Evolutionary conservation across 2,797 vertebrate genomes (phyloP), one percentile per base, ranked within the genome.

Genomic region (Anguilla anguilla): DNA sequence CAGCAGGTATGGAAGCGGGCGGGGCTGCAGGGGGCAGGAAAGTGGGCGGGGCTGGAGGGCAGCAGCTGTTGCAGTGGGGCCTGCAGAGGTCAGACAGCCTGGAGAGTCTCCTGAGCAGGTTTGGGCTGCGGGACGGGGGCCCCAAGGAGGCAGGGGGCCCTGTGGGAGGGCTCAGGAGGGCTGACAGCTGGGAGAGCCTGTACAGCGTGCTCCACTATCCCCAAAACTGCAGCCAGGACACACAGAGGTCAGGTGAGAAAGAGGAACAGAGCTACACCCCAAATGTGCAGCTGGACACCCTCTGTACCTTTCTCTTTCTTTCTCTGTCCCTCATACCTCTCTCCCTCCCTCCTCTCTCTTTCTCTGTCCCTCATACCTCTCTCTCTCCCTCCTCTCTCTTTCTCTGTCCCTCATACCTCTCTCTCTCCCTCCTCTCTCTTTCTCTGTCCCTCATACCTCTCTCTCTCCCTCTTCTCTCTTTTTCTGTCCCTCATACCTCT

Each of bases 261-360:
- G 91, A 96, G 93, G 91, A 98, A 98, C 92, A 96, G 97, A 64
- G 94, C 92, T 90, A 92, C 95, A 82, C 94, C 96, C 86, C 94
- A 96, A 89, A 93, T 94, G 91, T 57, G 55, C 15, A 15, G 55
- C 7, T 35, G 35, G 35, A 35, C 35, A 35, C 35, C 35, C 49
- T 51, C 49, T 51, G 4, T 51, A 51, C 49, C 49, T 9, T 9
- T 51, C 49, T 5, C 49, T 51, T 0, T 51, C 49, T 51, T 9
- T 51, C 49, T 51, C 49, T 51, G 3, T 51, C 49, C 31, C 31
- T 31, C 31, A 31, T 51, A 51, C 49, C 49, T 7, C 49, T 51
- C 49, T 4, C 49, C 49, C 49, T 51, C 49, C 3, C 49, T 51
- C 31, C 49, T 51, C 49, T 51, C 49, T 51, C 49, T 51, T 7